phyloP scores from a whole-genome alignment of 2,888 invertebrate species.

The Hyles lineata region DNA sequence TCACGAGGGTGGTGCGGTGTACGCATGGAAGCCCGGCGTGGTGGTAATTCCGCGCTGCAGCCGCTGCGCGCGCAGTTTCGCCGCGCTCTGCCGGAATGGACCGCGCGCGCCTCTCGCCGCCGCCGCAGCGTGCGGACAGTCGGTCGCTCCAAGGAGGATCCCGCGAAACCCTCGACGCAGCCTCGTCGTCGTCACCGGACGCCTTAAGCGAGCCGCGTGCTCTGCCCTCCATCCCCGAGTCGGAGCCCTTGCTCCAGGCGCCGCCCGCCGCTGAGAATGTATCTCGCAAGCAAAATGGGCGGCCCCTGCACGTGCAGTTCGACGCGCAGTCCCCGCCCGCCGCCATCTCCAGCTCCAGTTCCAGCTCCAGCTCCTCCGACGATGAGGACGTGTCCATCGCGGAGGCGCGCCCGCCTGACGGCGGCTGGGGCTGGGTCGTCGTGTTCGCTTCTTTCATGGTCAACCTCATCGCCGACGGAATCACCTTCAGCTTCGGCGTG shows the following conservation, averaged over 20 bases:
- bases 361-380: slow-evolving; percentile 85
- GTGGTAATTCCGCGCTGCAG: slow-evolving; percentile 75
- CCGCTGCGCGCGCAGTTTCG: slow-evolving; percentile 72
- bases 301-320: slow-evolving; percentile 85
- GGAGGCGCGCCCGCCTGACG: slow-evolving; percentile 92
- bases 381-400: slow-evolving; percentile 87
- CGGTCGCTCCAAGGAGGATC: slow-evolving; percentile 79
- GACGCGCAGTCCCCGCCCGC: slow-evolving; percentile 78
- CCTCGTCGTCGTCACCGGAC: slow-evolving; percentile 59
- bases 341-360: slow-evolving; percentile 72
- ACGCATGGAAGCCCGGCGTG: slow-evolving; percentile 82
- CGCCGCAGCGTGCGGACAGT: slow-evolving; percentile 70
- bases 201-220: slow-evolving; percentile 71
- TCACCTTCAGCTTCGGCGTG: slow-evolving; percentile 96
- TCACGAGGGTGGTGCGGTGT: slow-evolving; percentile 78
- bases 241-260: slow-evolving; percentile 69
- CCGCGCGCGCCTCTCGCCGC: slow-evolving; percentile 74
- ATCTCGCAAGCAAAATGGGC: slow-evolving; percentile 63
- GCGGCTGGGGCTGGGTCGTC: slow-evolving; percentile 97
- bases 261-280: slow-evolving; percentile 46
- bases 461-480: slow-evolving; percentile 95
- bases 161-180: slow-evolving; percentile 68
- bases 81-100: slow-evolving; percentile 77
- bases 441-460: slow-evolving; percentile 95
- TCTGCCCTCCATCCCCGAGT: slow-evolving; percentile 73